Base-by-base conservation (phyloP, 2,797 vertebrate species). In the Lindbergichthys nudifrons region DNA sequence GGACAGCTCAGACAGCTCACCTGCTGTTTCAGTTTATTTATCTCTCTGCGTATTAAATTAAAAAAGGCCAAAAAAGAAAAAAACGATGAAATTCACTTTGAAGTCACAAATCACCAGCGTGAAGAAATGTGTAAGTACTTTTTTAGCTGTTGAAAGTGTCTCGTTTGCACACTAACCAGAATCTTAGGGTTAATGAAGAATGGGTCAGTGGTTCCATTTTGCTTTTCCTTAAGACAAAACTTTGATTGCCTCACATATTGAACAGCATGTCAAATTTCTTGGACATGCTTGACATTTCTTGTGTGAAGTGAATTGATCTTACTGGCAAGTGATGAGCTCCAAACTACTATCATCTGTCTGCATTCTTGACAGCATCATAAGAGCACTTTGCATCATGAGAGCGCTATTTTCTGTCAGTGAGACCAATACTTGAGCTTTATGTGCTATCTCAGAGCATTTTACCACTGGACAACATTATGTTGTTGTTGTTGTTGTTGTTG, bases 281-380 rank as follows among this genome's bases (percentile, higher is more conserved):
- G 7, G 68, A 75, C 67, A 14, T 39, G 18, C 46, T 61, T 51
- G 21, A 58, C 46, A 23, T 65, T 46, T 76, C 70, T 52, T 51
- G 48, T 4, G 26, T 26, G 26, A 26, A 26, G 48, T 75, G 61
- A 81, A 80, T 54, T 15, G 73, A 30, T 72, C 48, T 77, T 63
- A 32, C 30, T 56, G 59, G 21, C 54, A 66, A 79, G 46, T 53
- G 72, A 80, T 73, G 63, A 70, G 71, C 65, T 56, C 45, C 51
- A 58, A 81, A 62, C 60, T 48, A 54, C 78, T 62, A 63, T 86
- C 19, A 82, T 85, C 62, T 70, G 81, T 70, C 65, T 62, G 75
- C 62, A 68, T 56, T 57, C 71, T 75, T 62, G 51, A 45, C 58
- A 64, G 42, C 46, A 61, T 71, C 75, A 36, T n/a, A 26, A 76